These are phyloP conservation scores for Tipula confusa DNA, from an alignment of 2,888 invertebrate species.

Conservation along the genomic window DNA sequence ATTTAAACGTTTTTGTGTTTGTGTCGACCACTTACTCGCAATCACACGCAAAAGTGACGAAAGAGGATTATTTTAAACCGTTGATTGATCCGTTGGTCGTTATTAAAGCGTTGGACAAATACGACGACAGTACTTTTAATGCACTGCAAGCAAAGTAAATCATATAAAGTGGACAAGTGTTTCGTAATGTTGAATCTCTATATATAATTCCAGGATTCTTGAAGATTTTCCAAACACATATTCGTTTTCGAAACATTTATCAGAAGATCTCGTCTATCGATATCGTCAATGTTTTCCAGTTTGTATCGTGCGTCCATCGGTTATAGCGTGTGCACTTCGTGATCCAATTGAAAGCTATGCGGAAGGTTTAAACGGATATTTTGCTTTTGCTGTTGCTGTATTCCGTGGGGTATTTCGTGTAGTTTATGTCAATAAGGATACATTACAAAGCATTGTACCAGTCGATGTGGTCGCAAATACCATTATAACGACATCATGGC, in stretches of 20 bases:
- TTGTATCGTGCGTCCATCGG: background rate
- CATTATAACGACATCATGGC: background rate
- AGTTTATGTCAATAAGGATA: background rate
- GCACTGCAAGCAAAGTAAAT: background rate
- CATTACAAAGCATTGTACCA: background rate
- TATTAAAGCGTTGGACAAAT: background rate
- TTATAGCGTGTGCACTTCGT: background rate
- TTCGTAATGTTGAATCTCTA: background rate
- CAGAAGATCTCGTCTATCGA: constrained; percentile 3
- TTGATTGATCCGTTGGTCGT: background rate
- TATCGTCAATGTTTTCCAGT: background rate
- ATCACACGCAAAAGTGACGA: background rate
- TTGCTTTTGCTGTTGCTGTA: background rate
- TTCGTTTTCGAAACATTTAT: constrained; percentile 5
- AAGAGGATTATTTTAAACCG: background rate
- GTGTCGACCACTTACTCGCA: constrained; percentile 14
- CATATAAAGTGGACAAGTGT: too few species aligned
- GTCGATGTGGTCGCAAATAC: constrained; percentile 20
- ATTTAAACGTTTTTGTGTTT: background rate
- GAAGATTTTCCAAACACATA: constrained; percentile 3
- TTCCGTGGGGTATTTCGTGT: background rate
- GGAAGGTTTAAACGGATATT: background rate
- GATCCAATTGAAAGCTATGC: background rate
- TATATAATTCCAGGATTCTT: background rate
- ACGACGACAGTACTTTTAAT: background rate